phyloP scores from a whole-genome alignment of 2,888 invertebrate species.

The Cryptocheilus praepositus region DNA sequence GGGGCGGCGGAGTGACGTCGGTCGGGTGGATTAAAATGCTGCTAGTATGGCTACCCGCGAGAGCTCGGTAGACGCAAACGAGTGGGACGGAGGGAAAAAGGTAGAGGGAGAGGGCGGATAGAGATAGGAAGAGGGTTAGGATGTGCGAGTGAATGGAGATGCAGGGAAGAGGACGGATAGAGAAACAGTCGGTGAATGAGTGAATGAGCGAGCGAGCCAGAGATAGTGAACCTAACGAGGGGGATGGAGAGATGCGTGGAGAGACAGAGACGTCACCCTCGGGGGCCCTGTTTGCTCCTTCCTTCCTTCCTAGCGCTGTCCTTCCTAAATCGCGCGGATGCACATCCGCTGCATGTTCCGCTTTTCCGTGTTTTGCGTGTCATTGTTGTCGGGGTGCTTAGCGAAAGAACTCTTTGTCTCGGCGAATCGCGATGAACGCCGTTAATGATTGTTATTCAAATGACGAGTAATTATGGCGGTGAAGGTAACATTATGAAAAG shows the following conservation, averaged over 20 bases:
- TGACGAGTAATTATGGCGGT: neutral
- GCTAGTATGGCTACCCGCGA: slow-evolving; percentile 53
- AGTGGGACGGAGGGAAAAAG: slow-evolving; percentile 9
- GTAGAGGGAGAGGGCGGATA: neutral
- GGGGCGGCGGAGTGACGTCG: slow-evolving; percentile 66
- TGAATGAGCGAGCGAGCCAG: too few relatives aligned
- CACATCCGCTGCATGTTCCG: slow-evolving; percentile 15
- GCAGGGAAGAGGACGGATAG: slow-evolving; percentile 25
- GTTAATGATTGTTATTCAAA: slow-evolving; percentile 3
- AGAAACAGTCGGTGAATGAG: too few relatives aligned
- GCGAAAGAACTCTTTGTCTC: slow-evolving; percentile 1
- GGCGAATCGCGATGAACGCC: neutral
- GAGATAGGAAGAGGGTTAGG: too few relatives aligned
- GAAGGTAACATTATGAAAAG: too few relatives aligned
- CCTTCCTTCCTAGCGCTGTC: slow-evolving; percentile 4
- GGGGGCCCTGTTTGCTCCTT: slow-evolving; percentile 30
- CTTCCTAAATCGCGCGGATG: slow-evolving; percentile 28
- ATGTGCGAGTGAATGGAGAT: too few relatives aligned
- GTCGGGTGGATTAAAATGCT: slow-evolving; percentile 72
- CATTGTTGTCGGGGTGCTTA: neutral
- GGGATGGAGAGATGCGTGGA: slow-evolving; percentile 40
- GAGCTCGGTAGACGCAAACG: too few relatives aligned
- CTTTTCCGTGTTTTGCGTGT: slow-evolving; percentile 4
- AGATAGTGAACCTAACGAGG: slow-evolving; percentile 15
- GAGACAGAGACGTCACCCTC: slow-evolving; percentile 40